phyloP scores from a whole-genome alignment of 1,140 invertebrate genomes.

The Psix sp. region DNA sequence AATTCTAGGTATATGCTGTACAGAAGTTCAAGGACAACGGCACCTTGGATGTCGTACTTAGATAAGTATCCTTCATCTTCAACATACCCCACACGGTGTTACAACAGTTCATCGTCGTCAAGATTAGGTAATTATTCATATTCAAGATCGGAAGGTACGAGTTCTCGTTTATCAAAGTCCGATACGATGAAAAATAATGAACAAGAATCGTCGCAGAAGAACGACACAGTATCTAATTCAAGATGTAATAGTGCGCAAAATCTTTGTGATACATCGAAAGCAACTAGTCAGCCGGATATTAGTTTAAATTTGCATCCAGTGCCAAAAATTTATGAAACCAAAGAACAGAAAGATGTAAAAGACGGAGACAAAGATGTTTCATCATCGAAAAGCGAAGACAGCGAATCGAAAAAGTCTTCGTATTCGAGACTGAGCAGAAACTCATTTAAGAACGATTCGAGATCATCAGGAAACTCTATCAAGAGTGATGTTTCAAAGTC shows the following conservation, averaged over 20 bases:
- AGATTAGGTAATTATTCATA: slow-evolving; percentile 65
- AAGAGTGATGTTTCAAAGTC: slow-evolving; percentile 54
- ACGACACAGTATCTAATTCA: slow-evolving; percentile 35
- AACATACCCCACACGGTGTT: slow-evolving; percentile 61
- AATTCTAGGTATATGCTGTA: slow-evolving; percentile 81
- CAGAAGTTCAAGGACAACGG: slow-evolving; percentile 76
- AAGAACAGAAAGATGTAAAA: slow-evolving; percentile 36
- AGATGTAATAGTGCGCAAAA: slow-evolving; percentile 34
- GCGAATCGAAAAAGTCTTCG: slow-evolving; percentile 52
- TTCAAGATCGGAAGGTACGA: slow-evolving; percentile 50
- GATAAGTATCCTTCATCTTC: slow-evolving; percentile 76
- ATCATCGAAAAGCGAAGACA: slow-evolving; percentile 50
- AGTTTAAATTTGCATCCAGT: slow-evolving; percentile 26
- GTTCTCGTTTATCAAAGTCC: slow-evolving; percentile 52
- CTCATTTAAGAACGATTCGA: slow-evolving; percentile 57
- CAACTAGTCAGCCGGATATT: slow-evolving; percentile 32
- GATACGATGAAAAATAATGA: slow-evolving; percentile 44
- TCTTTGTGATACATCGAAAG: slow-evolving; percentile 36
- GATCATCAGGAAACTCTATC: slow-evolving; percentile 30
- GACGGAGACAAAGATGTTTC: slow-evolving; percentile 44
- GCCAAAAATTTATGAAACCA: slow-evolving; percentile 36
- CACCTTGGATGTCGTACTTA: slow-evolving; percentile 82
- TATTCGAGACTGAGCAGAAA: slow-evolving; percentile 46
- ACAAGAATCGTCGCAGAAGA: slow-evolving; percentile 41
- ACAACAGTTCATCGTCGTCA: slow-evolving; percentile 39